Base-by-base conservation (phyloP, 2,113 vertebrate species). In the Lamprotornis superbus region DNA sequence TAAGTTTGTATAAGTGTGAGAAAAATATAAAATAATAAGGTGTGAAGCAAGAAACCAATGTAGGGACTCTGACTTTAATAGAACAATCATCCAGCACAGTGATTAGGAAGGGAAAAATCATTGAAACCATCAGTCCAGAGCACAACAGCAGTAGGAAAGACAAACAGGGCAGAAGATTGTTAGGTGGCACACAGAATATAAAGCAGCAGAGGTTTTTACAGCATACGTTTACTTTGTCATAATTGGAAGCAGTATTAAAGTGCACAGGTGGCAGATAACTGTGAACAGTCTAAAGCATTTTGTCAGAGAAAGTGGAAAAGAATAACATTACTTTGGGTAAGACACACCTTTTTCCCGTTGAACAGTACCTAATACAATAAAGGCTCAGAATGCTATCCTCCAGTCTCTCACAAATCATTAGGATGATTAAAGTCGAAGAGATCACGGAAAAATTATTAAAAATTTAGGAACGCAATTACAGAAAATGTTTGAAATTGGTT, bases 41-140 rank as follows among this genome's bases (percentile, higher is more conserved):
- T 8, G 3, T 80, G 84, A 73, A 95, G 59, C 33, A 90, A 83
- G 59, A 63, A 93, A 80, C 70, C 57, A 79, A 59, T 74, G 23
- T 61, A 65, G 40, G 39, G 22, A 55, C 85, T 88, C 53, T 50
- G n/a, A 63, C 42, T 83, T 90, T 93, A 83, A 90, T 80, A 76
- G 86, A 90, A 86, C 76, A 86, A 90, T 95, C 88, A 93, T 91
- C 39, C 75, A 85, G 89, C 82, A 91, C 67, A 77, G 39, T 65
- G 81, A 95, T 80, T 90, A 93, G 63, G 78, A 94, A 90, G 39
- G 79, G 39, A 75, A 91, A 96, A 96, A 94, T 95, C 89, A 91
- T 85, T 85, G 90, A 96, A 95, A 89, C 63, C 35, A 91, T 93
- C 93, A 95, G 79, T 53, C 63, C 75, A 90, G 85, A 91, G 55